These are phyloP conservation scores for Caenorhabditis sp. DNA, from an alignment of 2,888 invertebrate species.

Conservation along the genomic window DNA sequence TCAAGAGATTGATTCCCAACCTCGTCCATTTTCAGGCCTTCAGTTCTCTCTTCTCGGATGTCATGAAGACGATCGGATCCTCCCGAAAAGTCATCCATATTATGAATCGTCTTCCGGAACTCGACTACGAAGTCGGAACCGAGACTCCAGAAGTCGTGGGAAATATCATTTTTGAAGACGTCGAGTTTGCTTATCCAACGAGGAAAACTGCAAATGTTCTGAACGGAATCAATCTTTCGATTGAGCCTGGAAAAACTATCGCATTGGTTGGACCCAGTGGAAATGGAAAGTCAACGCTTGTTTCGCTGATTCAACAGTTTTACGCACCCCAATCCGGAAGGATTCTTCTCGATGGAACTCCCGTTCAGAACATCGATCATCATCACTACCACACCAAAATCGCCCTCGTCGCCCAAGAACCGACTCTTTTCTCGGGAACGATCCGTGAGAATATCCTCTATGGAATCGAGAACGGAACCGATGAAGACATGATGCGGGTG, in stretches of 20 bases:
- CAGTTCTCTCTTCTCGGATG: constrained; percentile 83
- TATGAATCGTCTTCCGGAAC: constrained; percentile 60
- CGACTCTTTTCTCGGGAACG: constrained; percentile 28
- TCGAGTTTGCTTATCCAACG: constrained; percentile 34
- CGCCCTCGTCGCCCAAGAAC: constrained; percentile 41
- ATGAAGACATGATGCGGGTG: constrained; percentile 63
- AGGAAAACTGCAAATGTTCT: constrained; percentile 22
- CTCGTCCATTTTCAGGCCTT: constrained; percentile 74
- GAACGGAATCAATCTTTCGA: constrained; percentile 19
- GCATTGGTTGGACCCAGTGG: constrained; percentile 49
- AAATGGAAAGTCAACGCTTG: constrained; percentile 38
- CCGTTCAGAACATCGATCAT: constrained; percentile 29
- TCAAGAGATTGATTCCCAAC: neutral
- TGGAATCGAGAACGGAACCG: constrained; percentile 37
- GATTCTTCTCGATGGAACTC: constrained; percentile 28
- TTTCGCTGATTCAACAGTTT: constrained; percentile 36
- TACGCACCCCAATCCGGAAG: constrained; percentile 26
- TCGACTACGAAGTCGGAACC: constrained; percentile 56
- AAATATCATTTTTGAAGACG: constrained; percentile 33
- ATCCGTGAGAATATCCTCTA: constrained; percentile 38
- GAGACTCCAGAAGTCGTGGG: constrained; percentile 46
- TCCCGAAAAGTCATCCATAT: constrained; percentile 82
- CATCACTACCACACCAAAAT: constrained; percentile 31
- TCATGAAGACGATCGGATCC: constrained; percentile 84
- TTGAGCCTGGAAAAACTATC: constrained; percentile 26